Base-by-base conservation (phyloP, 1,140 invertebrate species). In the Dryas iulia region DNA sequence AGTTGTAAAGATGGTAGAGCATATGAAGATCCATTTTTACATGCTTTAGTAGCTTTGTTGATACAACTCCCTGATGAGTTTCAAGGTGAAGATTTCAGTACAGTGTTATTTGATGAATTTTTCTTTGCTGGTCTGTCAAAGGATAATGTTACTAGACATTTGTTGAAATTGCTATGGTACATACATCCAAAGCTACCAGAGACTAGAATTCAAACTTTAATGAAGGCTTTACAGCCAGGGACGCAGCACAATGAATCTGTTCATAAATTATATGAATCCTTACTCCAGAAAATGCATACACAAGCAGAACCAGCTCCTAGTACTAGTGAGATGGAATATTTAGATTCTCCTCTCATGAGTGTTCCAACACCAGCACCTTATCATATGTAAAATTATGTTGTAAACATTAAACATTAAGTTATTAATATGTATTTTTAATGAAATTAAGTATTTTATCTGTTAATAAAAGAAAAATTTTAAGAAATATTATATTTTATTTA, bases 61-160 rank as follows among this genome's bases (percentile, higher is more conserved):
- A 96, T 98, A 74, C 95, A 96, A 57, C 95, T 98, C 93, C 94
- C 95, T 1, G 98, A 99, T 74, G 98, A 99, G 87, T 99, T 99
- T 87, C 93, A 95, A 70, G 95, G 96, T 4, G 97, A 98, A 93
- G 98, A 98, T 73, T 99, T 99, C 82, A 99, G 98, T 91, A 98
- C 97, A 1, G 97, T 97, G 0, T 94, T 99, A 14, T 99, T 99
- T 93, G 98, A 99, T 92, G 98, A 99, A 89, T 99, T 99, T 84
- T 97, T 99, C 74, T 97, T 98, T 87, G 96, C 97, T 53, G 96
- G 96, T 0, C 93, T 98, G 31, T 94, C 94, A 5, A 94, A 96
- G 68, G 98, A 99, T 83, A 98, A 98, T 93, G 97, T 99, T 0
- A 96, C 97, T n/a, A 93, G 97, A 39, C 98, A 99, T 93, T 93